Evolutionary conservation across 2,113 vertebrate genomes (phyloP).

Genomic region (Rhabdornis inornatus): DNA sequence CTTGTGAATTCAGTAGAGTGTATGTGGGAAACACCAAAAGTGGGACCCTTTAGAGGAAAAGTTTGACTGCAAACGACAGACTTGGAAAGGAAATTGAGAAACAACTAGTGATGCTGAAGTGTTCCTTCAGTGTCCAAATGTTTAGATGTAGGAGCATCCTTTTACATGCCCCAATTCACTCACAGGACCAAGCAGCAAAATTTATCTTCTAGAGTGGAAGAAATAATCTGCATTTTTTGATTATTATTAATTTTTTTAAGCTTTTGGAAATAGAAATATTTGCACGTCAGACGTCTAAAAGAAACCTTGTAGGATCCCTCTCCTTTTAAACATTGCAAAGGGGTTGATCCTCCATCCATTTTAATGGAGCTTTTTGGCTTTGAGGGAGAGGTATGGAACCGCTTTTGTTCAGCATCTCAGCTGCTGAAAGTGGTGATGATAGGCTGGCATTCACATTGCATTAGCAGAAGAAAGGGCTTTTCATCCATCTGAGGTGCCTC

Average conservation of each 20-base stretch:
- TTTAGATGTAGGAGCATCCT: conserved; percentile 35
- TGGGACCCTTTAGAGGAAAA: not conserved
- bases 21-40: not conserved
- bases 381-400: not conserved
- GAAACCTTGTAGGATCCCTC: not conserved
- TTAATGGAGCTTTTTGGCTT: not conserved
- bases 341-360: not conserved
- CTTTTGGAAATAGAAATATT: conserved; percentile 24
- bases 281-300: not conserved
- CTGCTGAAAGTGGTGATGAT: not conserved
- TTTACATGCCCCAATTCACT: conserved; percentile 54
- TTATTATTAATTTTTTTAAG: not conserved
- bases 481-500: not conserved
- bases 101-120: not conserved
- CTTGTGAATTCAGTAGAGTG: not conserved
- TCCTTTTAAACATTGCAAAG: not conserved
- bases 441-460: not conserved
- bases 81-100: not conserved
- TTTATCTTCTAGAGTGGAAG: conserved; percentile 65
- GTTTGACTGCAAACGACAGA: not conserved
- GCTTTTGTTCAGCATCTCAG: not conserved
- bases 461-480: not conserved
- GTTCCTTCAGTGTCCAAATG: not conserved
- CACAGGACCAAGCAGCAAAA: conserved; percentile 57
- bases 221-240: not conserved